Conservation (phyloP, 2,888 invertebrate species). For the Phorcus lineatus region DNA sequence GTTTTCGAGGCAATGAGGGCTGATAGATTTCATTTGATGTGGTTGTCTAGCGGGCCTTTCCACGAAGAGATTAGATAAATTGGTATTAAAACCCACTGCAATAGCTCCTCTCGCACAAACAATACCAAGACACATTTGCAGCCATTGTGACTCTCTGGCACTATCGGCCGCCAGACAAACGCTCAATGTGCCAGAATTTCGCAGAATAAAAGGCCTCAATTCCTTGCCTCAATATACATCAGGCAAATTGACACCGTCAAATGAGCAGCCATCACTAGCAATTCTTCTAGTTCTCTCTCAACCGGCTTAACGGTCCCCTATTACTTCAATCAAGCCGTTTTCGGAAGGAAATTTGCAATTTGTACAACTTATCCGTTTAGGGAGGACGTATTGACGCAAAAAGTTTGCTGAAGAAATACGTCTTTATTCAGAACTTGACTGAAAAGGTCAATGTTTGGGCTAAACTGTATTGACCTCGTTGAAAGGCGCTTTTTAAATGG, state of each 20-base stretch:
- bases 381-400: constrained; percentile 4
- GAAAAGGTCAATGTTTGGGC: too few relatives aligned
- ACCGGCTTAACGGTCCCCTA: background rate
- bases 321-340: constrained; percentile 26
- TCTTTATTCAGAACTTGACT: too few relatives aligned
- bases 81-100: constrained; percentile 42
- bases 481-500: too few relatives aligned
- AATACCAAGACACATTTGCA: constrained; percentile 23
- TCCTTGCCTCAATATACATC: constrained; percentile 17
- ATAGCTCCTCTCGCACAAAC: constrained; percentile 21
- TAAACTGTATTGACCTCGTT: too few relatives aligned
- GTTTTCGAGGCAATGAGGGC: constrained; percentile 36
- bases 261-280: constrained; percentile 15
- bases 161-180: constrained; percentile 12
- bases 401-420: background rate
- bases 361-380: constrained; percentile 28
- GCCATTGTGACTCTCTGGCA: constrained; percentile 17
- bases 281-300: background rate
- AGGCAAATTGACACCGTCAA: constrained; percentile 22
- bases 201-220: constrained; percentile 14
- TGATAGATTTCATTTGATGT: constrained; percentile 48
- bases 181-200: constrained; percentile 1
- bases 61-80: constrained; percentile 51
- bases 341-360: constrained; percentile 8
- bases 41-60: constrained; percentile 42